Evolutionary conservation across 2,888 invertebrate species (phyloP).

Genomic region (Lamproptera curius): DNA sequence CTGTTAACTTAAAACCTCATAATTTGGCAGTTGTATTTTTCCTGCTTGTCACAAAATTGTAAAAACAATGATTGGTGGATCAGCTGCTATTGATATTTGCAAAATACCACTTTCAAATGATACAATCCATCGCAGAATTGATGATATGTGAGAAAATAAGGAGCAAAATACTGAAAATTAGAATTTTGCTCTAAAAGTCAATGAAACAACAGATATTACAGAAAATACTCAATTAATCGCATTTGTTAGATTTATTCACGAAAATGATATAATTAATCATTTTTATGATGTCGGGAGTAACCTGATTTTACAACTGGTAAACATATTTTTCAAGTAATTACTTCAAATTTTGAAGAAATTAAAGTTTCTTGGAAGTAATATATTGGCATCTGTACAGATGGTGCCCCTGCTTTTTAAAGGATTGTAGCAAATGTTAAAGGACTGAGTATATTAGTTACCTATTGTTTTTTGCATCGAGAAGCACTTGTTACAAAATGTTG

Average conservation of each 20-base stretch:
- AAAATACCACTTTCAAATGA: conserved; percentile 15
- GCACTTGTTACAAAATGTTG: conserved; percentile 31
- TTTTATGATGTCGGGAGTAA: conserved; percentile 18
- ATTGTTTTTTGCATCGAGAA: conserved; percentile 32
- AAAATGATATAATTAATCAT: conserved; percentile 21
- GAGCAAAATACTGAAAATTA: conserved; percentile 16
- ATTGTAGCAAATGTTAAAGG: conserved; percentile 1
- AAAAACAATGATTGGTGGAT: conserved; percentile 17
- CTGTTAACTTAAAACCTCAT: conserved; percentile 18
- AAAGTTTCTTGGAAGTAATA: conserved; percentile 20
- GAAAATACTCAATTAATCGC: conserved; percentile 20
- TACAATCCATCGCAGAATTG: conserved; percentile 20
- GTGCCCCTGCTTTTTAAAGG: conserved; percentile 14
- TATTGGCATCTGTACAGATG: conserved; percentile 11
- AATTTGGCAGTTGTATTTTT: conserved; percentile 19
- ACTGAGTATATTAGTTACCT: conserved; percentile 20
- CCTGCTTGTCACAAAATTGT: conserved; percentile 20
- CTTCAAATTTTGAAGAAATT: conserved; percentile 18
- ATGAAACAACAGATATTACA: conserved; percentile 12
- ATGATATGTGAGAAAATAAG: conserved; percentile 21
- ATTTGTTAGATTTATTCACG: conserved; percentile 22
- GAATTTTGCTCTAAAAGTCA: not conserved
- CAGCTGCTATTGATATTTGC: not conserved
- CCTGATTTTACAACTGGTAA: conserved; percentile 20
- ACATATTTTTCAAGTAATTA: conserved; percentile 19